Evolutionary conservation across 2,113 vertebrate genomes (phyloP).

Genomic region (Nothobranchius kuhntae): DNA sequence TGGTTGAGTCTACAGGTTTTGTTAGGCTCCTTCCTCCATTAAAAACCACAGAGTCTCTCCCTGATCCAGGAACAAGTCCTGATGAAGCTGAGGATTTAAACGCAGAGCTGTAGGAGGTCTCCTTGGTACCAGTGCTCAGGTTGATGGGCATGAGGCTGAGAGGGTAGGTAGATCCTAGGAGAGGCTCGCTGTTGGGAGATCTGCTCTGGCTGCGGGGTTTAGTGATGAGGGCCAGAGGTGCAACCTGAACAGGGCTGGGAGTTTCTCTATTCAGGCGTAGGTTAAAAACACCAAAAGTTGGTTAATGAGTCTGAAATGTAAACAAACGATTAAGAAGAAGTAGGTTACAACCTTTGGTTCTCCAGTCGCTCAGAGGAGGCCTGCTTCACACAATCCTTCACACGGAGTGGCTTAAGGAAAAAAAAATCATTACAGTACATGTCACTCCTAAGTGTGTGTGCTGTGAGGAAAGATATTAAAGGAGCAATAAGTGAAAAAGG

Average conservation of each 20-base stretch:
- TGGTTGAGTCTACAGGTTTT: conserved; percentile 80
- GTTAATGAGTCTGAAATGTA: conserved; percentile 76
- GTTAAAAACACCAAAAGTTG: conserved; percentile 84
- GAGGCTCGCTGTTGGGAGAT: conserved; percentile 75
- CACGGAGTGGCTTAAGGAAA: conserved; percentile 65
- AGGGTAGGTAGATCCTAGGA: conserved; percentile 73
- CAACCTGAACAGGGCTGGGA: conserved; percentile 87
- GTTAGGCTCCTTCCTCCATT: conserved; percentile 67
- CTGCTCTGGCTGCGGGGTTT: conserved; percentile 83
- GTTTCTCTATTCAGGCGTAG: conserved; percentile 85
- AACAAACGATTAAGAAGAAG: conserved; percentile 62
- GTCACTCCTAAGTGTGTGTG: conserved; percentile 58
- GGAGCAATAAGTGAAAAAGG: conserved; percentile 48
- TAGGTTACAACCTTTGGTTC: conserved; percentile 81
- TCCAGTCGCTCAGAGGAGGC: conserved; percentile 82
- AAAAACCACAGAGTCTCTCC: conserved; percentile 75
- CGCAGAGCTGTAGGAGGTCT: conserved; percentile 68
- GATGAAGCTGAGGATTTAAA: conserved; percentile 76
- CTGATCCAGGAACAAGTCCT: conserved; percentile 70
- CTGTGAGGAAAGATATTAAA: conserved; percentile 48
- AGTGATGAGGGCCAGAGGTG: conserved; percentile 90
- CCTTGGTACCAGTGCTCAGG: conserved; percentile 83
- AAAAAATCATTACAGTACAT: conserved; percentile 57
- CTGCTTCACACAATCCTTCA: conserved; percentile 86
- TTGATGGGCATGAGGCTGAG: conserved; percentile 84